A percentile compares a stretch with the other conserved stretches of the same genome.
Conservation (phyloP, 1,140 invertebrate genomes). For the Antheraea pernyi region DNA sequence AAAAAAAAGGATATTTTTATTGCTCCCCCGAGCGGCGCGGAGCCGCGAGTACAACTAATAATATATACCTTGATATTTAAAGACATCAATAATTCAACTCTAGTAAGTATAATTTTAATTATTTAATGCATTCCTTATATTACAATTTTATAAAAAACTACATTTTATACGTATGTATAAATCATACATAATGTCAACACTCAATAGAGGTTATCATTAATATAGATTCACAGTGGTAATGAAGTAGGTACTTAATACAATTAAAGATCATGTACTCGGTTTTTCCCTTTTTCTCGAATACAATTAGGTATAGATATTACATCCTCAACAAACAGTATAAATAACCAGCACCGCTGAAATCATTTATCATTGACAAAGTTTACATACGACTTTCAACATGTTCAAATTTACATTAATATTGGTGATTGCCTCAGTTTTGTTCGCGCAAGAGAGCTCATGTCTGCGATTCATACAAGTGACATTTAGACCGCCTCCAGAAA, state of each 20-base stretch:
- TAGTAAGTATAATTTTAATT: too few relatives aligned
- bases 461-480: slow-evolving; percentile 6
- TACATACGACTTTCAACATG: not conserved
- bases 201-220: not conserved
- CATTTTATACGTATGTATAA: too few relatives aligned
- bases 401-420: not conserved
- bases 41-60: too few relatives aligned
- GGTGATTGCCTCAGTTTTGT: not conserved
- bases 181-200: not conserved
- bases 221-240: not conserved
- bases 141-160: too few relatives aligned
- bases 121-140: too few relatives aligned
- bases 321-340: not conserved
- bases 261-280: not conserved
- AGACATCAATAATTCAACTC: too few relatives aligned
- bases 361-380: not conserved
- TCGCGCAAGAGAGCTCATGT: not conserved
- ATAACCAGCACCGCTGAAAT: not conserved
- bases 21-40: too few relatives aligned
- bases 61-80: too few relatives aligned
- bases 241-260: not conserved
- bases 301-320: not conserved
- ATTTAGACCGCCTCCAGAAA: not conserved
- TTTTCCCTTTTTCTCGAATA: not conserved
- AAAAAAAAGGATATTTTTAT: too few relatives aligned